phyloP scores from a whole-genome alignment of 2,888 invertebrate genomes.

The Gymnosoma rotundatum region DNA sequence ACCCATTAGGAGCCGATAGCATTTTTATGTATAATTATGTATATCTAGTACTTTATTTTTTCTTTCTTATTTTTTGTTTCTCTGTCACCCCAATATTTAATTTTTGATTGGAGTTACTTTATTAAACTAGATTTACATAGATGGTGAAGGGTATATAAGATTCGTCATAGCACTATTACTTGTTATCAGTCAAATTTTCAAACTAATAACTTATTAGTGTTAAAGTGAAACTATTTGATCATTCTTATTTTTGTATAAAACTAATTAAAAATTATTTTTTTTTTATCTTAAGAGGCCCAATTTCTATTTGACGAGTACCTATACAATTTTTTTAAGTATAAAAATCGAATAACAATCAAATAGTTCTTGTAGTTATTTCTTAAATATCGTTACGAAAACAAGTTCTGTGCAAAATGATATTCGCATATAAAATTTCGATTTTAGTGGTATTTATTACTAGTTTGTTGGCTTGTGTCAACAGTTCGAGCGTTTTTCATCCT shows the following conservation, averaged over 20 bases:
- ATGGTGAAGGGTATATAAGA: no score
- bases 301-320: neutral
- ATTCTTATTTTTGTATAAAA: neutral
- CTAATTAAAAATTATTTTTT: slow-evolving; percentile 5
- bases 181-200: no score
- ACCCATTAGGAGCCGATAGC: no score
- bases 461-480: neutral
- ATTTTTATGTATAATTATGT: no score
- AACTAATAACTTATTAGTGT: no score
- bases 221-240: no score
- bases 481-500: neutral
- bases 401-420: slow-evolving; percentile 12
- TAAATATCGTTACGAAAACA: slow-evolving; percentile 19
- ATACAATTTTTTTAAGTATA: slow-evolving; percentile 49
- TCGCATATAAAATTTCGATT: neutral
- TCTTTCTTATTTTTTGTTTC: no score
- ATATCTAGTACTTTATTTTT: no score
- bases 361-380: slow-evolving; percentile 29
- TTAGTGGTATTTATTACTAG: neutral
- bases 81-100: no score
- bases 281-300: slow-evolving; percentile 25
- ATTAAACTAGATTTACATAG: no score
- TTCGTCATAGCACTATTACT: no score
- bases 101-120: no score
- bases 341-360: slow-evolving; percentile 29